Percentiles rank a stretch among this genome's conserved stretches.
These are phyloP conservation scores for Drosophila takahashii DNA, from an alignment of 1,140 invertebrate genomes.

Conservation along the genomic window DNA sequence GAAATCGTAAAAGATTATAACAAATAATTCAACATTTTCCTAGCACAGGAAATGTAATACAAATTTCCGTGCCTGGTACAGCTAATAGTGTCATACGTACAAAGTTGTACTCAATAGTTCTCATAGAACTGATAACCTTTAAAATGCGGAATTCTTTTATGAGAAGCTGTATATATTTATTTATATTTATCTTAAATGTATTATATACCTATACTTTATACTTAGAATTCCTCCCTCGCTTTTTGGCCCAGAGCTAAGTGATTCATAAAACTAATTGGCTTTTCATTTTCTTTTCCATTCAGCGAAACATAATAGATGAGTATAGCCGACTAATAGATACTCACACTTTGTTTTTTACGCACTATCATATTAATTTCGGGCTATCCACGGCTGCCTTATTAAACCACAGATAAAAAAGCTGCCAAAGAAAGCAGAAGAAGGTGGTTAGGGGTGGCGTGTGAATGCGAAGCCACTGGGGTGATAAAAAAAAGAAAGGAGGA, in stretches of 20 bases:
- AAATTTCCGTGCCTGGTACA: too few species aligned
- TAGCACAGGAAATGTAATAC: too few species aligned
- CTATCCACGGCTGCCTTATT: conserved; percentile 30
- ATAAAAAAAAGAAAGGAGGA: conserved; percentile 18
- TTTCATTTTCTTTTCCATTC: neutral
- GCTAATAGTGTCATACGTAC: too few species aligned
- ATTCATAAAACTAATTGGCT: conserved; percentile 18
- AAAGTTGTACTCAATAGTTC: too few species aligned
- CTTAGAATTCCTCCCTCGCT: neutral
- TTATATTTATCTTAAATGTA: too few species aligned
- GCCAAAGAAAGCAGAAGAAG: neutral
- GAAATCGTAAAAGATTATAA: too few species aligned
- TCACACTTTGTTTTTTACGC: conserved; percentile 26
- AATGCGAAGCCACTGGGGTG: neutral
- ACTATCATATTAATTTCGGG: conserved; percentile 40
- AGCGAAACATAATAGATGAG: neutral
- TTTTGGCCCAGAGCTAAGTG: conserved; percentile 4
- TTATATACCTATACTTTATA: too few species aligned
- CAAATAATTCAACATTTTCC: too few species aligned
- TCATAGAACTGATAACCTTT: too few species aligned
- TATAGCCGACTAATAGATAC: conserved; percentile 11
- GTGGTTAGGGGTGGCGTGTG: neutral
- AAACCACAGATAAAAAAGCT: conserved; percentile 12
- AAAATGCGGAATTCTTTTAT: too few species aligned
- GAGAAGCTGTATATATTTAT: too few species aligned